Evolutionary conservation across 1,140 invertebrate genomes (phyloP).

Genomic region (Drosophila auraria): DNA sequence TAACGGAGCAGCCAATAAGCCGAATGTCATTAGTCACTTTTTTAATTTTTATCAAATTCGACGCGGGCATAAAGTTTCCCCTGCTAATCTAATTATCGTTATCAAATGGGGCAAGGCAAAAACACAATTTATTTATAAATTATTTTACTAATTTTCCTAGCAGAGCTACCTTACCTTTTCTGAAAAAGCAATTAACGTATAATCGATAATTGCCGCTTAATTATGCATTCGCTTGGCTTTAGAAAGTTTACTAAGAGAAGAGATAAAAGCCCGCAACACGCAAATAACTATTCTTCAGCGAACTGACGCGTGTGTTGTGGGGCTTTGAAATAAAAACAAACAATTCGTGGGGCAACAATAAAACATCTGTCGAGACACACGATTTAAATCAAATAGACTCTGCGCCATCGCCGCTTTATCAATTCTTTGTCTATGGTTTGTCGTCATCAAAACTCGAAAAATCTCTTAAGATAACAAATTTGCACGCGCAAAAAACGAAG

Average conservation of each 20-base stretch:
- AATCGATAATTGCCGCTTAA: slow-evolving; percentile 53
- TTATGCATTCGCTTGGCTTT: slow-evolving; percentile 39
- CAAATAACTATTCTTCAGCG: slow-evolving; percentile 42
- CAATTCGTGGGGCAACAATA: slow-evolving; percentile 23
- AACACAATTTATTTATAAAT: slow-evolving; percentile 28
- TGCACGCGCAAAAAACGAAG: slow-evolving; percentile 51
- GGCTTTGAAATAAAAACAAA: slow-evolving; percentile 26
- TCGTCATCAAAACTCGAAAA: slow-evolving; percentile 56
- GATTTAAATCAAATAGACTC: slow-evolving; percentile 38
- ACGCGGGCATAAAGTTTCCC: slow-evolving; percentile 38
- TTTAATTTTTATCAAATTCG: slow-evolving; percentile 18
- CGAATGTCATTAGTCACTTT: slow-evolving; percentile 58
- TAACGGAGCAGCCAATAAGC: slow-evolving; percentile 30
- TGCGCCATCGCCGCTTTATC: background rate
- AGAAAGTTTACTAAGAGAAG: slow-evolving; percentile 45
- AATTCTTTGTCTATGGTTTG: slow-evolving; percentile 27
- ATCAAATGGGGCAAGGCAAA: slow-evolving; percentile 56
- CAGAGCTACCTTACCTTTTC: background rate
- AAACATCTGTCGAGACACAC: slow-evolving; percentile 67
- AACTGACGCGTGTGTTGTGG: slow-evolving; percentile 37
- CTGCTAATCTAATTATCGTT: slow-evolving; percentile 54
- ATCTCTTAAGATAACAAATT: slow-evolving; percentile 56
- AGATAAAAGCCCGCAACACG: slow-evolving; percentile 32
- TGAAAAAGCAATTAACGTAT: slow-evolving; percentile 45
- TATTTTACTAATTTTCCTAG: slow-evolving; percentile 11